Percentiles rank a stretch among this genome's conserved stretches.
Evolutionary conservation across 2,113 vertebrate species (phyloP).

Genomic region (Peucedramus taeniatus): DNA sequence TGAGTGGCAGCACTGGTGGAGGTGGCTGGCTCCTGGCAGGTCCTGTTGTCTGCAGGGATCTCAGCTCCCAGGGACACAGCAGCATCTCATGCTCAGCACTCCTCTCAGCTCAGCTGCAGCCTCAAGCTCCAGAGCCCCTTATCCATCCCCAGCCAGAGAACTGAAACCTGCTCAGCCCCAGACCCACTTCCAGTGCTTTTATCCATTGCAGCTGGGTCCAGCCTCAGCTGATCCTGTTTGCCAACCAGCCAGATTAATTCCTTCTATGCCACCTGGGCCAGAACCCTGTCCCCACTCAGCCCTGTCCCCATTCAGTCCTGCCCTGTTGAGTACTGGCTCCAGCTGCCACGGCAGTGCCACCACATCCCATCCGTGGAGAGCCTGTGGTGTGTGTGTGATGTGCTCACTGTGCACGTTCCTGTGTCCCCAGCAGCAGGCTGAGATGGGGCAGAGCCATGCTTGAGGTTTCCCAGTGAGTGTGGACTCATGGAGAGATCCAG

Average conservation of each 20-base stretch:
- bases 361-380: rapidly evolving
- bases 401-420: rapidly evolving
- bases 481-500: neutral
- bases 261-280: neutral
- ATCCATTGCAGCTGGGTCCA: neutral
- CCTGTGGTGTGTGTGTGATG: rapidly evolving
- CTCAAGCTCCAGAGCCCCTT: rapidly evolving
- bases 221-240: neutral
- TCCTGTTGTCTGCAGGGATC: neutral
- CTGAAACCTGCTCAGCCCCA: neutral
- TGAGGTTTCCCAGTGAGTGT: neutral
- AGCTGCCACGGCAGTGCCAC: rapidly evolving
- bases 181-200: neutral
- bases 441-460: rapidly evolving
- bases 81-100: rapidly evolving
- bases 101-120: neutral
- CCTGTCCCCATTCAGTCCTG: rapidly evolving
- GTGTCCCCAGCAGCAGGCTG: neutral
- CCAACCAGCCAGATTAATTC: neutral
- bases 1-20: neutral
- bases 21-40: neutral
- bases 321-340: rapidly evolving
- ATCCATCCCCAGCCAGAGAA: neutral
- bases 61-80: neutral
- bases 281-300: rapidly evolving